Base-by-base conservation (phyloP, 2,888 invertebrate genomes). In the Galeopsomyia nigrocyanea region DNA sequence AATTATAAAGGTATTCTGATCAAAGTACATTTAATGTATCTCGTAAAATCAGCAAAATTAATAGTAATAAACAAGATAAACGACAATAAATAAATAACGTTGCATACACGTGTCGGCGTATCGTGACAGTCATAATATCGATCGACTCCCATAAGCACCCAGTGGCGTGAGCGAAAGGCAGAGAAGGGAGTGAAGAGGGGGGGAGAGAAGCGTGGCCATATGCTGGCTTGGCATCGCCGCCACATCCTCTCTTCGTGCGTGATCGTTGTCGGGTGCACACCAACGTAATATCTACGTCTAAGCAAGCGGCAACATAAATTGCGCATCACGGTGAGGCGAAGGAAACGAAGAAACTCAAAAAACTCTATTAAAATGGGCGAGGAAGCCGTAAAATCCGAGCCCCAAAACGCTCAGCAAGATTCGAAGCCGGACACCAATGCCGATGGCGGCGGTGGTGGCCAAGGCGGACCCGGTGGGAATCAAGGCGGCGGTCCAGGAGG, bases 331-430 rank as follows among this genome's bases (percentile, higher is more conserved):
- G 66, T 68, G 68, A 69, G 46, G 53, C 65, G 63, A 66, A 55
- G 58, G 51, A 61, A 62, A 16, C 65, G 58, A 1, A 46, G 19
- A 5, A 56, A 0, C 47, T 13, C 31, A 53, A 76, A 58, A 53
- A 39, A 39, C 7, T 10, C 39, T 26, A 7, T 13, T 7, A 39
- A 39, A 10, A 81, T 81, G 76, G 83, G 83, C 55, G 78, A 82
- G 3, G 85, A 85, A 64, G 79, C 80, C 7, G 79, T 80, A 0
- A 84, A 84, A 56, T 31, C 78, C 0, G 84, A 86, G 57, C 13
- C 78, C 17, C 78, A 78, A 9, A 84, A 79, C 26, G 62, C 81
- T 0, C 69, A 81, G 3, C 77, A 78, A 13, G 82, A 82, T 46
- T 82, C 79, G 21, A 80, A 76, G 16, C 82, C 78, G 65, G 83